These are phyloP conservation scores for Premnoplex brunnescens DNA, from an alignment of 2,797 vertebrate species.

Conservation along the genomic window DNA sequence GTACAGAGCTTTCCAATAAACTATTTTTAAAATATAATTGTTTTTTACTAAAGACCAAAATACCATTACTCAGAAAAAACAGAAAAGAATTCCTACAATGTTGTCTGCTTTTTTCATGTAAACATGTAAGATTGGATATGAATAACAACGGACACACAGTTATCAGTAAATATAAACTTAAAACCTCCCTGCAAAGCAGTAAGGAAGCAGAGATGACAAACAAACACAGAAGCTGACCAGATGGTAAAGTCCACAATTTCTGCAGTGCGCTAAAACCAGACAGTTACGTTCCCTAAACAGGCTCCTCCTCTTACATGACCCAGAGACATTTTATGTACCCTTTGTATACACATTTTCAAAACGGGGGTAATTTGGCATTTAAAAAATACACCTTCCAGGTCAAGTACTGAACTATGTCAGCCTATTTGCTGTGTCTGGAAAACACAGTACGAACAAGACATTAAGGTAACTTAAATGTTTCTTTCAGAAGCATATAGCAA, in stretches of 20 bases:
- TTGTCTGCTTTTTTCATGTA: background rate
- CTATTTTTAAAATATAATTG: background rate
- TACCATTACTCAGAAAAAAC: background rate
- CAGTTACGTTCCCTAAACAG: background rate
- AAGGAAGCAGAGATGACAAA: background rate
- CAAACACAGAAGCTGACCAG: background rate
- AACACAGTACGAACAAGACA: background rate
- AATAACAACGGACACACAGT: background rate
- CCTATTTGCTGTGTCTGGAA: background rate
- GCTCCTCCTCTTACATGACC: background rate
- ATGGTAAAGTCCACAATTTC: background rate
- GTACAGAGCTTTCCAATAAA: background rate
- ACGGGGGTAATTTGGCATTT: background rate
- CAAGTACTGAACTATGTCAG: background rate
- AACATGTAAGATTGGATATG: background rate
- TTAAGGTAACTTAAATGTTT: background rate
- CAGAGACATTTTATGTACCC: background rate
- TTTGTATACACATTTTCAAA: background rate
- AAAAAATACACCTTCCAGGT: background rate
- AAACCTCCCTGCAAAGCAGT: background rate
- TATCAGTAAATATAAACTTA: background rate
- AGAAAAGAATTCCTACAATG: background rate
- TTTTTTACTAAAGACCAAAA: background rate
- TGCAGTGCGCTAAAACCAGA: background rate
- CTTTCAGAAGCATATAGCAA: background rate